Evolutionary conservation across 1,140 invertebrate species (phyloP).

Genomic region (Caerostris extrusa): DNA sequence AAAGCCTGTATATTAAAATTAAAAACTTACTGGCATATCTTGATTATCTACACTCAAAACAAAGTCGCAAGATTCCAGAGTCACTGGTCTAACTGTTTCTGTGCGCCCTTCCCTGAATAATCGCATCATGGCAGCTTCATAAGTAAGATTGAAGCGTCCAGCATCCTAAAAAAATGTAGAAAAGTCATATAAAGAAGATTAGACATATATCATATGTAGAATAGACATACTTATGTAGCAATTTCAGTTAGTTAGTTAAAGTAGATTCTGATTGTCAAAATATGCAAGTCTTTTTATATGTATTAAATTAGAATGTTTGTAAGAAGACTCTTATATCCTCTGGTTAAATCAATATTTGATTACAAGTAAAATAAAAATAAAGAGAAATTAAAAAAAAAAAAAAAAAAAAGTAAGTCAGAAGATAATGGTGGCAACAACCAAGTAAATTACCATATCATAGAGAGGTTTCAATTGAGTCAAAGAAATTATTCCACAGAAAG

Average conservation of each 20-base stretch:
- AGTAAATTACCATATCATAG: too few species aligned
- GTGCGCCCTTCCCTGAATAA: conserved; percentile 97
- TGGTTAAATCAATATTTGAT: too few species aligned
- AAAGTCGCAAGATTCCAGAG: conserved; percentile 94
- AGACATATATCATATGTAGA: too few species aligned
- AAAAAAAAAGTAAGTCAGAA: too few species aligned
- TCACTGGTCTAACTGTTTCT: conserved; percentile 98
- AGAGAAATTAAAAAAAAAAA: too few species aligned
- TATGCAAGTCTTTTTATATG: too few species aligned
- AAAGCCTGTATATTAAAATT: not conserved
- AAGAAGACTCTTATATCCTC: too few species aligned
- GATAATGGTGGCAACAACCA: too few species aligned
- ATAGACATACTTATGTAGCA: not conserved
- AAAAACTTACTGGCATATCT: conserved; percentile 51
- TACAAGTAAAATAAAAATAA: too few species aligned
- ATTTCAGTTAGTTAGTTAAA: not conserved
- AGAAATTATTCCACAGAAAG: too few species aligned
- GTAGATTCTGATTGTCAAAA: not conserved
- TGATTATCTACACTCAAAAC: conserved; percentile 90
- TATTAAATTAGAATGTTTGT: too few species aligned
- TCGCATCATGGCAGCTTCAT: conserved; percentile 99
- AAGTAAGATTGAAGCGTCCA: conserved; percentile 95
- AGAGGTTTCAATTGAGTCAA: too few species aligned
- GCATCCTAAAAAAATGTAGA: conserved; percentile 84
- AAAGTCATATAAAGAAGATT: not conserved